Base-by-base conservation (phyloP, 2,113 vertebrate species). In the Mastomys coucha region DNA sequence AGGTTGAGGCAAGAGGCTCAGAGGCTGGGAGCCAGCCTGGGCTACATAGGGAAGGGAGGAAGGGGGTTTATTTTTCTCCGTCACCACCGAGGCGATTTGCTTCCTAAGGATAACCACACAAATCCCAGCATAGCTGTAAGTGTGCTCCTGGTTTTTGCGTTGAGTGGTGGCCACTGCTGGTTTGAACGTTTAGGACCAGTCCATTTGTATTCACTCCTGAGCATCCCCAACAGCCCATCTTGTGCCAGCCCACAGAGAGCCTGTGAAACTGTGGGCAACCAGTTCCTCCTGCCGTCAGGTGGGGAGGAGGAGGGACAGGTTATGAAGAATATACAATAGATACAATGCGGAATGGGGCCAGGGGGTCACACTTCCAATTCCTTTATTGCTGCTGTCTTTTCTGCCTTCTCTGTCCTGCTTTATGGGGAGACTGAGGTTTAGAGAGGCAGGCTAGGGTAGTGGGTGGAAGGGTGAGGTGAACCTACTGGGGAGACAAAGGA, bases 71-170 rank as follows among this genome's bases (percentile, higher is more conserved):
- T 36, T 51, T 51, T 31, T 33, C 19, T 82, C 49, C 16, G 22
- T 11, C 53, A 45, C 39, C 1, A 2, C 10, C 7, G 16, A 28
- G 76, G 31, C 58, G 76, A 0, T 97, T 91, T 80, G 26, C 73
- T 93, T 93, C 76, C 65, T 90, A 76, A 58, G 90, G 73, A 73
- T 88, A 86, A 0, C 93, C 45, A 45, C 81, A 11, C 87, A 65
- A 67, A 91, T 39, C 76, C 76, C 60, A 58, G 31, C 42, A 80
- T 76, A 77, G 92, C 91, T 95, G 53, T 56, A 89, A 91, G 42
- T 16, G 2, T 51, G 75, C 49, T 81, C 90, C 9, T 88, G 36
- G 31, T 78, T 94, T 86, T 87, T 28, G 76, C 13, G 0, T 1
- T 24, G 42, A 81, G 49, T 72, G 86, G 63, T 11, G 26, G 14